Evolutionary conservation across 2,888 invertebrate species (phyloP), one percentile per base, ranked within the genome.

Genomic region (Disparrhopalites patrizii): DNA sequence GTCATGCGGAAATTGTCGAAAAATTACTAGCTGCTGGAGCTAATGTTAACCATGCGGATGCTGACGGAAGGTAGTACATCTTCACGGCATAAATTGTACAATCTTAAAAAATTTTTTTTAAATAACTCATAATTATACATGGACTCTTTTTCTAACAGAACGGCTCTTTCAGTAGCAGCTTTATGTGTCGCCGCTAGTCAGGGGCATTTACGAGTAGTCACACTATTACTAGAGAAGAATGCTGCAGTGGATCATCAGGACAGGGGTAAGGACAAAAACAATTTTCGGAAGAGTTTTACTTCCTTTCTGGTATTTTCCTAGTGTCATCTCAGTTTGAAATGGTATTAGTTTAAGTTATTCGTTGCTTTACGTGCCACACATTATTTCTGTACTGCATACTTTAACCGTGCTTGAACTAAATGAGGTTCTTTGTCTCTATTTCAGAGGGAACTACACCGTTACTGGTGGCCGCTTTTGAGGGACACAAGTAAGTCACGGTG

Each of bases 1-100:
- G 93, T 0, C 93, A 94, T 80, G 87, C 88, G n/a, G 91, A 91
- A 76, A 93, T 93, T 69, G 93, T 93, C 28, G 86, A 89, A 68
- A 88, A 88, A 70, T 81, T 94, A 47, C 80, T 94, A 10, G 89
- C 90, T 74, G 87, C 86, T 67, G 90, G 90, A 1, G 93, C 93
- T 0, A 83, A 87, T 76, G 87, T 92, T 25, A 89, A 93, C 79
- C 92, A 91, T 76, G 86, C 91, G 0, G 93, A 93, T 76, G 86
- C 89, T 66, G 93, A 93, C 77, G 92, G 92, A 43, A 85, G 92
- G 72, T 75, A 58, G 30, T 40, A 31, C 15, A 36, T 36, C 13
- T 36, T 36, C 8, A 13, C 36, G 36, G n/a, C n/a, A n/a, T n/a
- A n/a, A n/a, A n/a, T n/a, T n/a, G n/a, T n/a, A n/a, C n/a, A n/a